Evolutionary conservation across 30 jellyfish, hydroid and myxozoan species (phyloP).

Genomic region (Aurelia aurita): DNA sequence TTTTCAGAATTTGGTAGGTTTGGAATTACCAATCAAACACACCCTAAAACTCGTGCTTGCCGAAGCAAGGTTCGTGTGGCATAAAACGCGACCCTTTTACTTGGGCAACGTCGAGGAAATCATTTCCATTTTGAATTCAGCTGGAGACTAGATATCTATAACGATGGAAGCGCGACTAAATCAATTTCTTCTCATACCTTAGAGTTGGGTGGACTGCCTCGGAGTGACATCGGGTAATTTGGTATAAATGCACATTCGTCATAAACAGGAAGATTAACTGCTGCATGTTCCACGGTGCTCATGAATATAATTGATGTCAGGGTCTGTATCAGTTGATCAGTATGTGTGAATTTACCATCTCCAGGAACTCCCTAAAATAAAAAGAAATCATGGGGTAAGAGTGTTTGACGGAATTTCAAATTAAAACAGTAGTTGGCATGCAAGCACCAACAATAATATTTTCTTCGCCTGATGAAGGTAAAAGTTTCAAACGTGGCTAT

Average conservation of each 20-base stretch:
- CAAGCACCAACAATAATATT: background rate
- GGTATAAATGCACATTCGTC: constrained; percentile 98
- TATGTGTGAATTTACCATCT: constrained; percentile 74
- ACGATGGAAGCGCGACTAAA: too few relatives aligned
- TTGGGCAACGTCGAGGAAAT: too few relatives aligned
- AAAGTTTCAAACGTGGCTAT: too few relatives aligned
- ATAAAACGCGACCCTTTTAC: too few relatives aligned
- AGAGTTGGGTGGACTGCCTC: constrained; percentile 94
- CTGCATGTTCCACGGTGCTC: constrained; percentile 96
- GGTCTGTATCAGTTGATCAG: constrained; percentile 62
- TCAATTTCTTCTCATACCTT: constrained; percentile 46
- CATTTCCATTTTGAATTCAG: too few relatives aligned
- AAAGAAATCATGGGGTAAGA: background rate
- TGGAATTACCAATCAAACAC: too few relatives aligned
- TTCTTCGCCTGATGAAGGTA: too few relatives aligned
- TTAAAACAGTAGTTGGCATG: background rate
- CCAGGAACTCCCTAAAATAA: constrained; percentile 91
- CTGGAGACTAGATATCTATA: too few relatives aligned
- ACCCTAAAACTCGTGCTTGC: too few relatives aligned
- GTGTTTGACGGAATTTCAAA: background rate
- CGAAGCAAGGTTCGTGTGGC: too few relatives aligned
- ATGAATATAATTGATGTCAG: constrained; percentile 86
- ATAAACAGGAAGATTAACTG: constrained; percentile 90
- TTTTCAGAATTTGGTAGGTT: too few relatives aligned
- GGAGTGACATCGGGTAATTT: constrained; percentile 88